Evolutionary conservation across 2,797 vertebrate genomes (phyloP), one percentile per base, ranked within the genome.

Genomic region (Pipistrellus pipistrellus): DNA sequence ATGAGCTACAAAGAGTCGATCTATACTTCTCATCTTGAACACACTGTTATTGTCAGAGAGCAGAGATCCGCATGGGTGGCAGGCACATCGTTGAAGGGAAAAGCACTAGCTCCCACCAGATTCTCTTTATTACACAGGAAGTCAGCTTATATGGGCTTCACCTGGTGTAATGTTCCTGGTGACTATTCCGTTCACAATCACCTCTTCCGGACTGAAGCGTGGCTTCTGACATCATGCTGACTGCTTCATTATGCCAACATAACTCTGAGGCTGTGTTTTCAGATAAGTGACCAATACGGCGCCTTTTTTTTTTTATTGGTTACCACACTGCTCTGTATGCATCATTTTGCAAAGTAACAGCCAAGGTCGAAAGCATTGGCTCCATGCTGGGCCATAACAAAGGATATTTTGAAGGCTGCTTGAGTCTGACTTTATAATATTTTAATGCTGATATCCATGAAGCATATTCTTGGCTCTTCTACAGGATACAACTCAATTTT

Each of bases 291-390:
- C 38, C 76, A 76, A 38, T 2, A 38, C 8, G 17, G 8, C 91
- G 6, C 6, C 30, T 41, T 46, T 69, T 32, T 35, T 72, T 41
- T 62, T 62, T 20, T 13, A 3, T 35, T 46, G 6, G 32, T 66
- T 59, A 35, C 15, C 44, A 7, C 27, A 35, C 38, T 30, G 20
- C 6, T 93, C n/a, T 76, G 30, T 14, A 87, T 35, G 23, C 20
- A n/a, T 88, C 57, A 68, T 85, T 95, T 64, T 94, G 46, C 53
- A 95, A 93, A 76, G 48, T 51, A 93, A 93, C 27, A 90, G 55
- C 35, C 73, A 85, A 96, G 73, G 89, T 85, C n/a, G 8, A 94
- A 93, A 91, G 38, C 32, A 14, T 32, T 23, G 55, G 20, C 62
- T 92, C 46, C 10, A 15, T n/a, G 15, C 81, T 86, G 72, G n/a